Base-by-base conservation (phyloP, 2,888 invertebrate species). In the Drosophila subsilvestris region DNA sequence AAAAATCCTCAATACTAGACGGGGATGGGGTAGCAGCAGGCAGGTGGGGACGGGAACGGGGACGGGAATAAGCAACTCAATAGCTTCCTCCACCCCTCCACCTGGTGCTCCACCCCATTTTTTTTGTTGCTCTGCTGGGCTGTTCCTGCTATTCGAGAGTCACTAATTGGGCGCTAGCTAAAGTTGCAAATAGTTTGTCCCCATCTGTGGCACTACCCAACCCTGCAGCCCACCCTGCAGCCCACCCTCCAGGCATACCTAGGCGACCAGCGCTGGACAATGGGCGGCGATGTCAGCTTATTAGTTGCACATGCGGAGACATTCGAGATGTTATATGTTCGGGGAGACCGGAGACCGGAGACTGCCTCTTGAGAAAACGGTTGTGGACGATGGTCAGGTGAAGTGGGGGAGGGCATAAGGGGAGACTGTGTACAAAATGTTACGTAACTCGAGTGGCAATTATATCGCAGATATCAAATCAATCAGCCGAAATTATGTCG, bases 151-250 rank as follows among this genome's bases (percentile, higher is more conserved):
- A 78, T 81, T 87, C 76, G 89, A 89, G 89, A 80, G 82, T 76
- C 86, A 81, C 82, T 83, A 83, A 83, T 83, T 83, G 89, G 82
- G 65, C 82, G 74, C 65, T 66, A 78, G 63, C 82, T 63, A 71
- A 66, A 85, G 74, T 89, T 89, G 61, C 70, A 69, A 78, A 83
- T 86, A 86, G 84, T 80, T 88, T 70, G 70, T 56, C 58, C 65
- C 57, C 29, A 70, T 47, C 65, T 65, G 58, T 29, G n/a, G 29
- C 10, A 12, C 43, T 6, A 12, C 12, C 22, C 22, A 22, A 22
- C 22, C 18, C 53, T 14, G 7, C 1, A 5, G 3, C 4, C 1
- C 6, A 8, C 17, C 10, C 3, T 9, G 4, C 14, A 8, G 4
- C 7, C 63, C 25, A 1, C 9, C 25, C 18, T 45, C 45, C 47